Percentiles rank a stretch among this genome's conserved stretches.
These are phyloP conservation scores for Trichopria drosophilae DNA, from an alignment of 2,888 invertebrate genomes.

Conservation along the genomic window DNA sequence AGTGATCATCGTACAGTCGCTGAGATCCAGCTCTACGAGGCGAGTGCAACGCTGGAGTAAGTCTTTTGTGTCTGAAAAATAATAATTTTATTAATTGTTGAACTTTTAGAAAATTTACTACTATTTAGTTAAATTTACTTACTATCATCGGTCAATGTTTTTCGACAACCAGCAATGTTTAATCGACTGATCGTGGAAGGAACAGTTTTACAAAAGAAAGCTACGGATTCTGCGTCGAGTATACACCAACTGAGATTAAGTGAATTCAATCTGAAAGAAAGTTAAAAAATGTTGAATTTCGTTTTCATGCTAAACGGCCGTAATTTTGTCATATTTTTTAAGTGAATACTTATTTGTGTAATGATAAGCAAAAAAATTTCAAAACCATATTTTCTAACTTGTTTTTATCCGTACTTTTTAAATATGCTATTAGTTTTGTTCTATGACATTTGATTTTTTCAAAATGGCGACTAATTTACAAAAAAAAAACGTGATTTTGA, in stretches of 20 bases:
- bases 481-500: too few relatives aligned
- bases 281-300: too few relatives aligned
- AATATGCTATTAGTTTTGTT: too few relatives aligned
- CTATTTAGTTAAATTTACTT: constrained; percentile 53
- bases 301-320: too few relatives aligned
- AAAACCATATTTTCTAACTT: too few relatives aligned
- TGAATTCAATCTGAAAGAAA: constrained; percentile 64
- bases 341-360: too few relatives aligned
- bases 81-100: constrained; percentile 21
- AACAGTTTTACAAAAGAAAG: constrained; percentile 65
- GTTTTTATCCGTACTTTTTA: too few relatives aligned
- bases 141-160: constrained; percentile 75
- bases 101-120: constrained; percentile 1
- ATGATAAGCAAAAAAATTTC: too few relatives aligned
- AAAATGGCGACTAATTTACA: too few relatives aligned
- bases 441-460: too few relatives aligned
- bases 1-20: constrained; percentile 79
- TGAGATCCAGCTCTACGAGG: constrained; percentile 82
- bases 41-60: constrained; percentile 70
- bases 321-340: too few relatives aligned
- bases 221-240: constrained; percentile 65
- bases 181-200: constrained; percentile 71
- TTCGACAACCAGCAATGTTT: constrained; percentile 82
- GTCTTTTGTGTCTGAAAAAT: constrained; percentile 67
- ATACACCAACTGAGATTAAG: constrained; percentile 84